Evolutionary conservation across 2,888 invertebrate genomes (phyloP).

Genomic region (Nezara viridula): DNA sequence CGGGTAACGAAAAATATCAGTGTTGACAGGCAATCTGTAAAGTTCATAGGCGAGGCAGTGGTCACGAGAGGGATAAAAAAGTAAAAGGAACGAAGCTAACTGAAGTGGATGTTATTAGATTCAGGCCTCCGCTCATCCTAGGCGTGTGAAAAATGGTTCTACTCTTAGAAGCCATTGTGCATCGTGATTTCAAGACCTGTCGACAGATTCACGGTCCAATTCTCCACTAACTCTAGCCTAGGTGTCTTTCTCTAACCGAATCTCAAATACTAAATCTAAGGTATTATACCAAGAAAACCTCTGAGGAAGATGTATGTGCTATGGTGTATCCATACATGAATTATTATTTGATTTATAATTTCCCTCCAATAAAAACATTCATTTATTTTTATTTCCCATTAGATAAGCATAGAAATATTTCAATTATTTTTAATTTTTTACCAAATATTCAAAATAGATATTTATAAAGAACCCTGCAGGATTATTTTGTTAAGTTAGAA

Average conservation of each 20-base stretch:
- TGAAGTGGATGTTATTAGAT: constrained; percentile 17
- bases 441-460: no score
- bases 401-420: no score
- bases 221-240: background rate
- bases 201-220: background rate
- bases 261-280: background rate
- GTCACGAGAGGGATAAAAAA: background rate
- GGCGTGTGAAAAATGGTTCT: background rate
- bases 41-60: background rate
- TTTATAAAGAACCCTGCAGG: no score
- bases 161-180: background rate
- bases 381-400: no score
- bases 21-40: background rate
- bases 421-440: no score
- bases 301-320: no score
- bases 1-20: background rate
- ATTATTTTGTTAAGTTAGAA: no score
- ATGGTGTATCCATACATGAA: no score
- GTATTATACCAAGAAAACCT: no score
- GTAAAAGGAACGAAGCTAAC: background rate
- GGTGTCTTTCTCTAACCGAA: background rate
- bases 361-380: no score
- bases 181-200: background rate
- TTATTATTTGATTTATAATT: no score
- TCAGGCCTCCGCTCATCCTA: background rate